Base-by-base conservation (phyloP, 2,113 vertebrate species). In the Callochromis pleurospilus region DNA sequence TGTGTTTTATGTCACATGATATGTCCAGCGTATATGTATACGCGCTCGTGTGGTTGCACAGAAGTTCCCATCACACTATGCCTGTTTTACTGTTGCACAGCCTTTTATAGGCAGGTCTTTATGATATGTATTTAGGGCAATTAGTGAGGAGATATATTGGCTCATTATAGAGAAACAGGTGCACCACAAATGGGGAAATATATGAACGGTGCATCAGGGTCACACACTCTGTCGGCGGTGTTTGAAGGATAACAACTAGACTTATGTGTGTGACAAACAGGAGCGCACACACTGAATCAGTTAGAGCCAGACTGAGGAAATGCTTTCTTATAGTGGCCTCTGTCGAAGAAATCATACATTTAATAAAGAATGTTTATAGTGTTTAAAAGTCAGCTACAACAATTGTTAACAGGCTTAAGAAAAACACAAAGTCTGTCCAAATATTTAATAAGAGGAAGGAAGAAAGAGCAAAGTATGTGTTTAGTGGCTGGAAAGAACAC, bases 61-160 rank as follows among this genome's bases (percentile, higher is more conserved):
- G 79, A 86, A 73, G 84, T 89, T 85, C 84, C 86, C 88, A 91
- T 94, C 90, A 84, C 92, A 91, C 91, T 91, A 90, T 92, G 92
- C 93, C 95, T 94, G 92, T 91, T 96, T 96, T 94, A 95, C 95
- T 93, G 91, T 90, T 85, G 85, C 73, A 56, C 10, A 81, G 80
- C 86, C 88, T 94, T 96, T 96, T 95, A 96, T 93, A 90, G 90
- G 92, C 94, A 82, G 7, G 54, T 58, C 94, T 97, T 97, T 97
- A 97, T 97, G 96, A 96, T 96, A 96, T 96, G 96, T 96, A 96
- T 97, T 97, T 94, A 96, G 95, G 93, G 94, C 95, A 96, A 97
- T 97, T 97, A 96, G 94, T 88, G 96, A 92, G 94, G 91, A 97
- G 96, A 97, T 97, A 97, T 97, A 97, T 96, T 96, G 96, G 95